A percentile compares a stretch with the other conserved stretches of the same genome.
Evolutionary conservation across 92 coral and sea anemone genomes (phyloP).

Genomic region (Virgularia gustaviana): DNA sequence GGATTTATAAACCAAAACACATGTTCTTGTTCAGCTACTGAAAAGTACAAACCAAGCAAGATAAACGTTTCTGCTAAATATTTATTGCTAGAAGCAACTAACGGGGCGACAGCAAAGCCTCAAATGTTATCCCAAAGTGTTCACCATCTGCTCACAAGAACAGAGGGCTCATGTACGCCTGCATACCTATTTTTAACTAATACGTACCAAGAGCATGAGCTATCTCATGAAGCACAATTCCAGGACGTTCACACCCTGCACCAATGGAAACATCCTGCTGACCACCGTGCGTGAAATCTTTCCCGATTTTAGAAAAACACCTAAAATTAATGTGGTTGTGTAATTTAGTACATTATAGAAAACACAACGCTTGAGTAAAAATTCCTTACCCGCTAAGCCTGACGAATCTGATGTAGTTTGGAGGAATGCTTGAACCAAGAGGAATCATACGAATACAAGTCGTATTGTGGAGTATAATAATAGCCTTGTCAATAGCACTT

Average conservation of each 20-base stretch:
- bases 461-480: constrained; percentile 31
- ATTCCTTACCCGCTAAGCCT: constrained; percentile 31
- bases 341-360: background rate
- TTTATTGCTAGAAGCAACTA: too few relatives aligned
- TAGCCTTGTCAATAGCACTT: constrained; percentile 27
- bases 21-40: too few relatives aligned
- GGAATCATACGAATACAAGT: constrained; percentile 33
- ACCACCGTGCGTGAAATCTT: constrained; percentile 26
- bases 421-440: background rate
- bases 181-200: constrained; percentile 38
- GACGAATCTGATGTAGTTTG: constrained; percentile 31
- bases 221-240: constrained; percentile 56
- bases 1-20: too few relatives aligned
- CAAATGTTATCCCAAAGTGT: too few relatives aligned
- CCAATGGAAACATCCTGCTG: constrained; percentile 51
- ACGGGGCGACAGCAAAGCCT: too few relatives aligned
- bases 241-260: constrained; percentile 38
- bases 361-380: background rate
- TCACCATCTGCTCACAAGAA: too few relatives aligned
- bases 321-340: background rate
- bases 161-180: too few relatives aligned
- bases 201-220: constrained; percentile 65
- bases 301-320: constrained; percentile 41
- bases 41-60: too few relatives aligned
- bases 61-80: too few relatives aligned